A percentile compares a stretch with the other conserved stretches of the same genome.
These are phyloP conservation scores for Sciaenops ocellatus DNA, from an alignment of 2,797 vertebrate species.

Conservation along the genomic window DNA sequence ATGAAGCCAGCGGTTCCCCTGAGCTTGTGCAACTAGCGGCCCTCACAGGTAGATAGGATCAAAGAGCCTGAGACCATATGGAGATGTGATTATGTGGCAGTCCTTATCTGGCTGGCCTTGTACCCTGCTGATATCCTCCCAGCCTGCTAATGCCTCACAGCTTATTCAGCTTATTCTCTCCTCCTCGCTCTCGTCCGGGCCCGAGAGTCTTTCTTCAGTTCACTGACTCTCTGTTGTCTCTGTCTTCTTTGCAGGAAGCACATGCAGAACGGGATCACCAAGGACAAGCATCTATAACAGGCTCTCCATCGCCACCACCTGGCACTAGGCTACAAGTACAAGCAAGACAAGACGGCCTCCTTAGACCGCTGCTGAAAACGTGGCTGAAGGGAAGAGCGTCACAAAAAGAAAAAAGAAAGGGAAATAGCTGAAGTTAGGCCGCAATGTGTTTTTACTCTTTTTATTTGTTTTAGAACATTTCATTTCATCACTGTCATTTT, in stretches of 20 bases:
- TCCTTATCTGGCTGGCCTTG: slow-evolving; percentile 78
- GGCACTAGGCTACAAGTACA: slow-evolving; percentile 68
- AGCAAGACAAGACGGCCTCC: slow-evolving; percentile 55
- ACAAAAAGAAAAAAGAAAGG: slow-evolving; percentile 35
- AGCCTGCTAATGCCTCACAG: slow-evolving; percentile 55
- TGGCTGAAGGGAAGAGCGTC: slow-evolving; percentile 56
- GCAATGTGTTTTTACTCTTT: slow-evolving; percentile 54
- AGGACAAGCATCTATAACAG: slow-evolving; percentile 90
- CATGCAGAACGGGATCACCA: slow-evolving; percentile 90
- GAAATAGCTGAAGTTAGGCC: slow-evolving; percentile 49
- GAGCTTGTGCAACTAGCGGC: slow-evolving; percentile 36
- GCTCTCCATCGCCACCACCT: slow-evolving; percentile 75
- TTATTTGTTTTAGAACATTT: slow-evolving; percentile 68
- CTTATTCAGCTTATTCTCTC: slow-evolving; percentile 44
- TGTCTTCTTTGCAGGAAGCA: slow-evolving; percentile 79
- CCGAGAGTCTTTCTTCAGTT: background rate
- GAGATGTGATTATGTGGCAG: slow-evolving; percentile 63
- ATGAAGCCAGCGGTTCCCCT: slow-evolving; percentile 13
- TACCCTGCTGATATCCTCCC: slow-evolving; percentile 66
- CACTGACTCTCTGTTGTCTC: slow-evolving; percentile 25
- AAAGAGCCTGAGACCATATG: slow-evolving; percentile 54
- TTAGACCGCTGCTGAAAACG: slow-evolving; percentile 32
- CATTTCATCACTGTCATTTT: slow-evolving; percentile 65
- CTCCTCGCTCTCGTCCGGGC: background rate
- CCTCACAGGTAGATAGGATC: slow-evolving; percentile 55